phyloP scores from a whole-genome alignment of 2,113 vertebrate genomes.

The Pan troglodytes region NHGRI_mPanTro3-v2.1_pri NC_072421.2:111330501-111331000 shows the following conservation, averaged over 20 bases:
- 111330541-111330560: not conserved
- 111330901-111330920: not conserved
- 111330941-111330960: not conserved
- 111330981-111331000: not conserved
- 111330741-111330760: not conserved
- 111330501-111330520: not conserved
- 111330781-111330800: constrained; percentile 2
- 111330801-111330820: not conserved
- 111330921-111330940: not conserved
- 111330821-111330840: not conserved
- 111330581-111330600: not conserved
- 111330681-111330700: not conserved
- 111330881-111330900: not conserved
- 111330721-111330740: not conserved
- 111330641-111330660: not conserved
- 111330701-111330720: not conserved
- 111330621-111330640: not conserved
- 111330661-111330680: not conserved
- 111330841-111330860: not conserved
- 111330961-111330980: constrained; percentile 15
- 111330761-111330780: not conserved
- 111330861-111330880: not conserved
- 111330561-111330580: not conserved
- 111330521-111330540: not conserved
- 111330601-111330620: not conserved